phyloP scores from a whole-genome alignment of 2,888 invertebrate genomes.

The Scaeva pyrastri region DNA sequence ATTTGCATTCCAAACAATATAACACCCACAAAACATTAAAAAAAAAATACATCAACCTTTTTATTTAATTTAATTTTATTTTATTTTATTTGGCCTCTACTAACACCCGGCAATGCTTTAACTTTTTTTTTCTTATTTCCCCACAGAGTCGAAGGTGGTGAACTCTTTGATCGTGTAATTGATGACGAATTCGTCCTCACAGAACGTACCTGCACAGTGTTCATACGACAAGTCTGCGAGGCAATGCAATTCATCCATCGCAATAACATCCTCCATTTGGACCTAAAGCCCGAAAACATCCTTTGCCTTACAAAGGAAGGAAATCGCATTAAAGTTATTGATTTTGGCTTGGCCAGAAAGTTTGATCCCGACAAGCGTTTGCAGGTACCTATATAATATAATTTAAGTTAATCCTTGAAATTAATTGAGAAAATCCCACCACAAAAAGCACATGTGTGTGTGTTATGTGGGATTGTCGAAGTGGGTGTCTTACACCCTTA shows the following conservation, averaged over 20 bases:
- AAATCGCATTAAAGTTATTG: conserved; percentile 99
- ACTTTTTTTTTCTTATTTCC: conserved; percentile 41
- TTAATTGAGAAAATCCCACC: conserved; percentile 32
- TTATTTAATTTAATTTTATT: conserved; percentile 1
- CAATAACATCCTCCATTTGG: conserved; percentile 97
- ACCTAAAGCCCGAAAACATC: conserved; percentile 99
- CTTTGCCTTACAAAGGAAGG: conserved; percentile 97
- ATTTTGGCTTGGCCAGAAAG: conserved; percentile 97
- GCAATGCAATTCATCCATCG: conserved; percentile 98
- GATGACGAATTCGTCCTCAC: conserved; percentile 99
- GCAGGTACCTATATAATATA: conserved; percentile 84
- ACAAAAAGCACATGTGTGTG: conserved; percentile 5
- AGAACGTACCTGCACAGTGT: conserved; percentile 97
- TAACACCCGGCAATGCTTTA: conserved; percentile 24
- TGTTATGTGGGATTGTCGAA: no score
- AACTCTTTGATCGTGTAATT: conserved; percentile 98
- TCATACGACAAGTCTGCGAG: conserved; percentile 99
- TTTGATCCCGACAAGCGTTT: conserved; percentile 96
- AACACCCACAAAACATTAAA: neutral
- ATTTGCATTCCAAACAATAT: conserved; percentile 21
- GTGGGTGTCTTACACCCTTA: no score
- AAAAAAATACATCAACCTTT: neutral
- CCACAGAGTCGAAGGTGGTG: conserved; percentile 97
- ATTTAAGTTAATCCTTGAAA: conserved; percentile 53
- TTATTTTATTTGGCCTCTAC: conserved; percentile 18